Conservation (phyloP, 2,797 vertebrate genomes). For the Coregonus suidteri region DNA sequence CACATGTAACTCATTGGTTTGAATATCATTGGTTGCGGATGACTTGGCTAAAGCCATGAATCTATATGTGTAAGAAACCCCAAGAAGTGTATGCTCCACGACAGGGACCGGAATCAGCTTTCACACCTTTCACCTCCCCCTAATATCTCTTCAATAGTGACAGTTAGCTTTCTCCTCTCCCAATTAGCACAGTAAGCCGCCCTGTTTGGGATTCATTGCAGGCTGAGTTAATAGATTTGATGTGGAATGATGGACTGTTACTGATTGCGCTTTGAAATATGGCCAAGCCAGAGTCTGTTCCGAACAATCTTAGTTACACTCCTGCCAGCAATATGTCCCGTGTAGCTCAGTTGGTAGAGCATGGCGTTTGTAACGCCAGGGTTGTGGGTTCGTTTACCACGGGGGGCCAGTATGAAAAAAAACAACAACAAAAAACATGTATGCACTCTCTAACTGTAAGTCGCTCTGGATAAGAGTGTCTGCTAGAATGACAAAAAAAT, state of each 20-base stretch:
- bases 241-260: constrained; percentile 30
- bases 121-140: constrained; percentile 28
- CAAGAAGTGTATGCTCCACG: neutral
- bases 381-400: too few species aligned
- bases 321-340: neutral
- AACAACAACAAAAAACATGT: too few species aligned
- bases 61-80: neutral
- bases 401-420: too few species aligned
- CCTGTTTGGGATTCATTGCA: constrained; percentile 51
- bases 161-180: constrained; percentile 60
- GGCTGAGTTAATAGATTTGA: constrained; percentile 52
- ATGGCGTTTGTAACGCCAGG: too few species aligned
- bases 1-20: neutral
- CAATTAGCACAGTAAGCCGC: constrained; percentile 50
- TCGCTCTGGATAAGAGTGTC: too few species aligned
- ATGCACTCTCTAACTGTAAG: too few species aligned
- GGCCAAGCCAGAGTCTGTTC: constrained; percentile 31
- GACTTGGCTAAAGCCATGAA: neutral
- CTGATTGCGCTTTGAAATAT: constrained; percentile 60
- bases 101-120: constrained; percentile 14
- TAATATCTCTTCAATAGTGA: constrained; percentile 57
- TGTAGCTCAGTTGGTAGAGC: too few species aligned
- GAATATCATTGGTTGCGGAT: constrained; percentile 6
- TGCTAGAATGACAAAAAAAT: too few species aligned
- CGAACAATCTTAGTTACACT: neutral